These are phyloP conservation scores for Poeciliopsis turneri DNA, from an alignment of 2,797 vertebrate species.

Conservation along the genomic window DNA sequence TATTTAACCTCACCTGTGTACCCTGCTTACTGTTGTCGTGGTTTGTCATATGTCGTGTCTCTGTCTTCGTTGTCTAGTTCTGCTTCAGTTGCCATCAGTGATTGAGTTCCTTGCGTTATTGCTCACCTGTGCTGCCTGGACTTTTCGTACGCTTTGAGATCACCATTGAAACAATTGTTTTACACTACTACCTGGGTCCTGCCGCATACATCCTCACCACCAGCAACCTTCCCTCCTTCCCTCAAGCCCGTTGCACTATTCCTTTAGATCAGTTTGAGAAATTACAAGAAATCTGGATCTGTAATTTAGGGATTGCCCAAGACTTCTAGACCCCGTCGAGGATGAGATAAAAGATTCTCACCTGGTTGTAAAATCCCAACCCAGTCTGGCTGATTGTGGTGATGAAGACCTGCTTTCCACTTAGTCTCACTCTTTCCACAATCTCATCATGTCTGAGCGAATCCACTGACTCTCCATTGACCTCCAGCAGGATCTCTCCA, in stretches of 20 bases:
- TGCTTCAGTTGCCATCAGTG: too few relatives aligned
- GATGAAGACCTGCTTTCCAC: constrained; percentile 78
- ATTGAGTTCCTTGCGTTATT: too few relatives aligned
- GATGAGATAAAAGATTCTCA: constrained; percentile 40
- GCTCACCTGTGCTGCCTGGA: too few relatives aligned
- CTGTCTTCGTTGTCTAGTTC: too few relatives aligned
- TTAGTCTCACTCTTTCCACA: constrained; percentile 84
- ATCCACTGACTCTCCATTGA: constrained; percentile 88
- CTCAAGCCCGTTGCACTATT: not conserved
- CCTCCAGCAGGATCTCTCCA: constrained; percentile 90
- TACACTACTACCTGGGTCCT: too few relatives aligned
- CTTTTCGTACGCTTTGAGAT: too few relatives aligned
- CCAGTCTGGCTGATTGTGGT: constrained; percentile 83
- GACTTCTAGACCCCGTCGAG: too few relatives aligned
- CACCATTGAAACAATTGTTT: too few relatives aligned
- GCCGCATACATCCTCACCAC: too few relatives aligned
- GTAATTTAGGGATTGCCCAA: not conserved
- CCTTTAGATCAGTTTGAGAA: not conserved
- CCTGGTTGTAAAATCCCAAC: constrained; percentile 88
- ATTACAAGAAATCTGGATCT: not conserved
- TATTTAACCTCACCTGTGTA: too few relatives aligned
- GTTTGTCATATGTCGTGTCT: too few relatives aligned
- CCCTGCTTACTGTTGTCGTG: too few relatives aligned
- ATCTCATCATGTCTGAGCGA: constrained; percentile 84
- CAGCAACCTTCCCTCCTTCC: not conserved